These are phyloP conservation scores for Tokudaia tokunoshimensis DNA, from an alignment of 2,797 vertebrate genomes.

Conservation along the genomic window DNA sequence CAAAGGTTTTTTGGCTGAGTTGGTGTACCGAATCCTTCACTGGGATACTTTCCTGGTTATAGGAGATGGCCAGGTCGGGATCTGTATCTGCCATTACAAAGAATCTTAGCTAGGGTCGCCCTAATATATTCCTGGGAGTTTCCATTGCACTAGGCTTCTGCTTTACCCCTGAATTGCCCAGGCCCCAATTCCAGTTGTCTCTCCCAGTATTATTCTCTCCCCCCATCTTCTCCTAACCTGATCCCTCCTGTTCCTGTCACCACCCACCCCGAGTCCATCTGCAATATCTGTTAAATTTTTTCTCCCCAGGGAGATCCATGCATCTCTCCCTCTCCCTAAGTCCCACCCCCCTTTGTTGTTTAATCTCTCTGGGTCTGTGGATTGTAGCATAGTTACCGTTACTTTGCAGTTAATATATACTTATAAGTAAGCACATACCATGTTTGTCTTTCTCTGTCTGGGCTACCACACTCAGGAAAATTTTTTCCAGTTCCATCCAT, in stretches of 20 bases:
- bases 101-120: neutral
- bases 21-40: neutral
- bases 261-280: neutral
- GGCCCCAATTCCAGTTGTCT: neutral
- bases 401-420: neutral
- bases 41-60: neutral
- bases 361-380: neutral
- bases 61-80: neutral
- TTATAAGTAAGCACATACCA: neutral
- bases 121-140: neutral
- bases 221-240: neutral
- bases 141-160: neutral
- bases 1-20: neutral
- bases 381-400: neutral
- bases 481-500: neutral
- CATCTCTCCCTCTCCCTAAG: neutral
- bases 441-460: neutral
- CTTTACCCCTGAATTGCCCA: neutral
- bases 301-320: neutral
- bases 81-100: neutral
- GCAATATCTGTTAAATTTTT: neutral
- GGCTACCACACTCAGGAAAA: neutral
- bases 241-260: neutral
- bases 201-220: neutral
- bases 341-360: neutral